Percentiles rank a stretch among this genome's conserved stretches.
Conservation (phyloP, 2,888 invertebrate species). For the Eupithecia pulchellata region DNA sequence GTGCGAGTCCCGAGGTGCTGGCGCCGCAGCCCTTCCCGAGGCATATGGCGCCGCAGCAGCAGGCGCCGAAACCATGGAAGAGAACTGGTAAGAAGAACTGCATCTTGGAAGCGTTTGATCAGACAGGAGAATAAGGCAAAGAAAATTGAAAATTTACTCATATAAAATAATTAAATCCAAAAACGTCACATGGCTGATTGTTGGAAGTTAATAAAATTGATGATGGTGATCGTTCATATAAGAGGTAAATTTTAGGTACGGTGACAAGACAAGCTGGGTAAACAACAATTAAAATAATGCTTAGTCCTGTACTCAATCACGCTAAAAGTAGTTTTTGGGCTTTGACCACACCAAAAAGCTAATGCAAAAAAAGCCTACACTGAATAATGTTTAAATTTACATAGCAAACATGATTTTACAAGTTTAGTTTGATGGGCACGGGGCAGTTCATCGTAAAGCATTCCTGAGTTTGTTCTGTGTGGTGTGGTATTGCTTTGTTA, state of each 20-base stretch:
- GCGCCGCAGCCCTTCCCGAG: slow-evolving; percentile 81
- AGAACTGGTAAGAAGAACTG: slow-evolving; percentile 71
- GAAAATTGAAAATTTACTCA: background rate
- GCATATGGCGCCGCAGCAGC: slow-evolving; percentile 65
- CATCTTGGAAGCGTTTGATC: background rate
- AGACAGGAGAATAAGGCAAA: background rate
- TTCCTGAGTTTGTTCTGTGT: background rate
- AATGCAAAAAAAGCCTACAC: background rate
- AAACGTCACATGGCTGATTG: background rate
- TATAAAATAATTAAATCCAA: background rate
- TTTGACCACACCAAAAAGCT: background rate
- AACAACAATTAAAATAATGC: background rate
- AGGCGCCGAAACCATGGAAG: slow-evolving; percentile 81
- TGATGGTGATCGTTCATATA: background rate
- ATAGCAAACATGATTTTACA: background rate
- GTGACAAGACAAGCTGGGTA: background rate
- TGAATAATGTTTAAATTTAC: background rate
- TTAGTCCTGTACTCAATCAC: background rate
- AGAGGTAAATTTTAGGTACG: background rate
- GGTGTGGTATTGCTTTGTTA: background rate
- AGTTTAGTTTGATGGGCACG: background rate
- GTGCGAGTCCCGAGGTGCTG: slow-evolving; percentile 71
- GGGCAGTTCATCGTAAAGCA: background rate
- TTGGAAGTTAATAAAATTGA: background rate
- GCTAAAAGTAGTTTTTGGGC: slow-evolving; percentile 4